These are phyloP conservation scores for Helicoverpa zea DNA, from an alignment of 1,140 invertebrate species.

Conservation along the genomic window DNA sequence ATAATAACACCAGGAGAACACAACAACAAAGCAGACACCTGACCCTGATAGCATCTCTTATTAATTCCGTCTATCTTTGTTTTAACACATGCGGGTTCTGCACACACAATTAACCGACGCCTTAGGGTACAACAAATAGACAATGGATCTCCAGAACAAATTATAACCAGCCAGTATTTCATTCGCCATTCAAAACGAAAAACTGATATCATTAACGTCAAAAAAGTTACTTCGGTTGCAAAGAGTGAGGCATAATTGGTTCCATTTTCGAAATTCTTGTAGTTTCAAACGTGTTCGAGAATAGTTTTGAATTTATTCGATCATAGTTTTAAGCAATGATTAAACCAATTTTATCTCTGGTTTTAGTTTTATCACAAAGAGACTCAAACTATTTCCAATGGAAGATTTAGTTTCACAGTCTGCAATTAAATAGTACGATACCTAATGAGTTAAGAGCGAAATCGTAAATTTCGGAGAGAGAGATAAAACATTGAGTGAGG, in stretches of 20 bases:
- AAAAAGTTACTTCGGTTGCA: not conserved
- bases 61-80: conserved; percentile 30
- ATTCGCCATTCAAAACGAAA: conserved; percentile 4
- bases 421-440: not conserved
- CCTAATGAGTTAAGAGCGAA: not conserved
- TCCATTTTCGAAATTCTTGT: not conserved
- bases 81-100: conserved; percentile 30
- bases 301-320: conserved; percentile 3
- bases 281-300: not conserved
- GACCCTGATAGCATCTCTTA: conserved; percentile 15
- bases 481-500: not conserved
- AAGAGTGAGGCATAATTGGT: not conserved
- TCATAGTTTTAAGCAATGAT: not conserved
- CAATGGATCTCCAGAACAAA: not conserved
- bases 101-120: conserved; percentile 21
- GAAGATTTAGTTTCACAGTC: conserved; percentile 2
- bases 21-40: not conserved
- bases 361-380: conserved; percentile 1
- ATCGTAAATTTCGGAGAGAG: too few relatives aligned
- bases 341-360: not conserved
- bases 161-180: not conserved
- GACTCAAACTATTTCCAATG: not conserved
- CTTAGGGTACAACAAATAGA: conserved; percentile 16
- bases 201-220: not conserved
- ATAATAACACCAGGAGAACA: not conserved